Base-by-base conservation (phyloP, 2,113 vertebrate species). In the Hymenochirus boettgeri region DNA sequence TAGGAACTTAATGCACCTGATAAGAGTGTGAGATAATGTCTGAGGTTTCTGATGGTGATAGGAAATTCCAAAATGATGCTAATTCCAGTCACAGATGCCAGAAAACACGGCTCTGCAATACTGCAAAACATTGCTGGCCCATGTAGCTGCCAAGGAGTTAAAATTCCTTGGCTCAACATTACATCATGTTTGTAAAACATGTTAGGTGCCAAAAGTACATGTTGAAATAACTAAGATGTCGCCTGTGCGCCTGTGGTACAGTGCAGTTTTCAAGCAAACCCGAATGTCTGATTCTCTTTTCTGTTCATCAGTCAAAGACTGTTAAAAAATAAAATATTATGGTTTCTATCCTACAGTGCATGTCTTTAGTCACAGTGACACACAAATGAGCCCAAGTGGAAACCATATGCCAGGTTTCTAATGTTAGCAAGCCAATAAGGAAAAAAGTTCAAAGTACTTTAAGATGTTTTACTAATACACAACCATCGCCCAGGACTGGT, bases 11-110 rank as follows among this genome's bases (percentile, higher is more conserved):
- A 35, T 13, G 31, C 31, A 35, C 54, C 54, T 37, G 31, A 57
- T 57, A 57, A 57, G 54, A 57, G 31, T 22, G 46, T 48, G 31
- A 57, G 54, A 57, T 35, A 57, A 57, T 35, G 54, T 57, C 54
- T 57, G 54, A 35, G 54, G 29, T 18, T 19, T 19, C 23, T n/a
- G 22, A 18, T 33, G 54, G 9, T 2, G 54, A 19, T 54, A 29
- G 2, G 9, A 21, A 19, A 22, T 21, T 57, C n/a, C 54, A n/a
- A 57, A 57, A 33, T 17, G n/a, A 42, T 42, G 39, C 39, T 13
- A 17, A 7, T 42, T 42, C 17, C n/a, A 24, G 45, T 10, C 15
- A 25, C 23, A 26, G 13, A 7, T 27, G 23, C 37, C 39, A 46
- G 24, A n/a, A 23, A 23, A 19, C 17, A 46, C 17, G 4, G 35